Conservation (phyloP, 2,888 invertebrate genomes). For the Dolomedes plantarius region DNA sequence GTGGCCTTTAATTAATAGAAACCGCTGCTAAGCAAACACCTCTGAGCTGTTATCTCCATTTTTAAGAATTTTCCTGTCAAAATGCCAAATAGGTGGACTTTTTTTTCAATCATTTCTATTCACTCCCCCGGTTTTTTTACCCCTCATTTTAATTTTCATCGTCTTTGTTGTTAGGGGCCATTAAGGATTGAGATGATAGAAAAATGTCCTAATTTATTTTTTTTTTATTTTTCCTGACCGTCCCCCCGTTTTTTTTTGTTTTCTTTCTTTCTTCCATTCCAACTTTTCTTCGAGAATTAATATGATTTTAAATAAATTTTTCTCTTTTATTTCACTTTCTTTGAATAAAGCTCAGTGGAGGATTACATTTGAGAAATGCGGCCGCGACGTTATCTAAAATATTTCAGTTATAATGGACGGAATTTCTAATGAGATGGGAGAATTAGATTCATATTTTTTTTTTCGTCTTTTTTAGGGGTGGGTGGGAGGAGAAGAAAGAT, state of each 20-base stretch:
- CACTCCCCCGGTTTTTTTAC: constrained; percentile 2
- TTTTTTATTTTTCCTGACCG: constrained; percentile 25
- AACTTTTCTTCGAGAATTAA: constrained; percentile 52
- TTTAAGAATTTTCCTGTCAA: constrained; percentile 62
- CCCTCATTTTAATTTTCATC: constrained; percentile 65
- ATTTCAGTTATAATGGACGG: constrained; percentile 22
- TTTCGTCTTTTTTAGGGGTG: neutral
- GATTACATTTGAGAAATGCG: constrained; percentile 40
- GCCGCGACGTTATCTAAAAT: constrained; percentile 20
- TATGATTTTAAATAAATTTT: constrained; percentile 68
- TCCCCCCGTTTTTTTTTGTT: too few species aligned
- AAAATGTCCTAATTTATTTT: constrained; percentile 61
- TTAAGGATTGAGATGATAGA: constrained; percentile 47
- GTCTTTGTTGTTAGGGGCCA: constrained; percentile 50
- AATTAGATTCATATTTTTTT: constrained; percentile 9
- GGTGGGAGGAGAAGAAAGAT: neutral
- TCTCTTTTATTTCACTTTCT: constrained; percentile 20
- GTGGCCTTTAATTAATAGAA: constrained; percentile 68
- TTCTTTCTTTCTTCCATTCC: constrained; percentile 6
- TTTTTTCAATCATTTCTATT: constrained; percentile 21
- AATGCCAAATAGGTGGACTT: constrained; percentile 56
- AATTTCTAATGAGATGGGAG: constrained; percentile 8
- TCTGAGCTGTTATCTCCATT: constrained; percentile 58
- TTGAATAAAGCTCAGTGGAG: neutral
- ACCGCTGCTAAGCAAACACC: constrained; percentile 59